Base-by-base conservation (phyloP, 2,113 vertebrate genomes). In the Lota lota region DNA sequence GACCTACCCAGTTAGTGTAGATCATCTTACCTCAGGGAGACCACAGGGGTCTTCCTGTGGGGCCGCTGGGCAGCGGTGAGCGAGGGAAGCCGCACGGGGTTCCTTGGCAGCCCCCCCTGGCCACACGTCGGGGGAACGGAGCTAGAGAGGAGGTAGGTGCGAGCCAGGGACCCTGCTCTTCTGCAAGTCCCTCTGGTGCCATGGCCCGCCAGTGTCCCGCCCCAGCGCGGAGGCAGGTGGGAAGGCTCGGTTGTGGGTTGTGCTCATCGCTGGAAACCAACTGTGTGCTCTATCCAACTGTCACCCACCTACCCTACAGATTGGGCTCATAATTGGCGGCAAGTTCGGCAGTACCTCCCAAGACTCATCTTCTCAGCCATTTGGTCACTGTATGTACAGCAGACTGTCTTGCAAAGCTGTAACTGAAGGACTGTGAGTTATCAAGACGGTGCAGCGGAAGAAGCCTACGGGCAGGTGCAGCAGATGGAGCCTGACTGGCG, bases 11-110 rank as follows among this genome's bases (percentile, higher is more conserved):
- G 40, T 47, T 47, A 47, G 7, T 12, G 21, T 22, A 8, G 16
- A 64, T 40, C 61, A 12, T 3, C 68, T 85, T 72, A 91, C 91
- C 87, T 90, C 73, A 88, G 82, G 17, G 70, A 76, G 17, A 79
- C 59, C 50, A 67, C 22, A 68, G 82, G 64, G 78, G 79, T 76
- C 22, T 28, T 60, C 64, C 69, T 79, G 59, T 63, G 72, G 8
- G 76, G 64, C 4, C 74, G 73, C 63, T 65, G 75, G 62, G 68
- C 61, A 21, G 85, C 15, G 8, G 74, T 16, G 0, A 92, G 78
- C 0, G 78, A 76, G 0, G 90, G 90, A 40, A 92, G 83, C 70
- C 82, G 81, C 21, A 90, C 69, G 1, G 82, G 60, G 51, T 76
- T 61, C 70, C 69, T 68, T 68, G 50, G 19, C 16, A 21, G 51